Conservation (phyloP, 2,888 invertebrate genomes). For the Caenorhabditis plicata region DNA sequence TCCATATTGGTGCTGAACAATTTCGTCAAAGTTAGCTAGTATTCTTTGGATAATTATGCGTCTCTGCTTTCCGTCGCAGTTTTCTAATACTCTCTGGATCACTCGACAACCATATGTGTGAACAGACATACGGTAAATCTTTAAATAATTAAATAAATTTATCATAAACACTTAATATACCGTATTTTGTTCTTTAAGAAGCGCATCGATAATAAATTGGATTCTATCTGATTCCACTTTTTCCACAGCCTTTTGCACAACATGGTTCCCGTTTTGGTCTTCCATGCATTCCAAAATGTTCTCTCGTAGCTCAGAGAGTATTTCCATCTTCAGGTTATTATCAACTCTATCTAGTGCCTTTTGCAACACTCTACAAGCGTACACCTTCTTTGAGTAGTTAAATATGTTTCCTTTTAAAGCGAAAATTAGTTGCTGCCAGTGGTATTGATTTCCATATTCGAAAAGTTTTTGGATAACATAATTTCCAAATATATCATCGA, state of each 20-base stretch:
- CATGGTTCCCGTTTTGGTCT: constrained; percentile 99
- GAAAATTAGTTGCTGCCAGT: constrained; percentile 81
- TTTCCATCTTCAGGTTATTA: constrained; percentile 24
- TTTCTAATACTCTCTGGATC: constrained; percentile 96
- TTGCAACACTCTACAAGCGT: constrained; percentile 95
- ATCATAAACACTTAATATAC: not conserved
- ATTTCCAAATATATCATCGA: constrained; percentile 99
- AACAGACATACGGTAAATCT: constrained; percentile 88
- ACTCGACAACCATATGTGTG: constrained; percentile 99
- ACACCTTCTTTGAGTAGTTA: constrained; percentile 86
- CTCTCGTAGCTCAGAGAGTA: constrained; percentile 10
- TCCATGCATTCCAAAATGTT: constrained; percentile 86
- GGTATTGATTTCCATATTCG: constrained; percentile 94
- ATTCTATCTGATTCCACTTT: constrained; percentile 92
- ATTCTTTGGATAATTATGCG: constrained; percentile 87
- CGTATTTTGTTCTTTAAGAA: constrained; percentile 2
- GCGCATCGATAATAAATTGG: constrained; percentile 84
- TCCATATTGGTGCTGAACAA: constrained; percentile 67
- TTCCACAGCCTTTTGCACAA: constrained; percentile 92
- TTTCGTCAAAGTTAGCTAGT: constrained; percentile 80
- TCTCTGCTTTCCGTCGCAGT: constrained; percentile 88
- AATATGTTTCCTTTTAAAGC: constrained; percentile 74
- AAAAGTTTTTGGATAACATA: constrained; percentile 95
- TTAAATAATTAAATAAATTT: constrained; percentile 1
- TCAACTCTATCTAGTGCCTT: constrained; percentile 82